phyloP scores from a whole-genome alignment of 2,113 vertebrate genomes.

The Pungitius pungitius region DNA sequence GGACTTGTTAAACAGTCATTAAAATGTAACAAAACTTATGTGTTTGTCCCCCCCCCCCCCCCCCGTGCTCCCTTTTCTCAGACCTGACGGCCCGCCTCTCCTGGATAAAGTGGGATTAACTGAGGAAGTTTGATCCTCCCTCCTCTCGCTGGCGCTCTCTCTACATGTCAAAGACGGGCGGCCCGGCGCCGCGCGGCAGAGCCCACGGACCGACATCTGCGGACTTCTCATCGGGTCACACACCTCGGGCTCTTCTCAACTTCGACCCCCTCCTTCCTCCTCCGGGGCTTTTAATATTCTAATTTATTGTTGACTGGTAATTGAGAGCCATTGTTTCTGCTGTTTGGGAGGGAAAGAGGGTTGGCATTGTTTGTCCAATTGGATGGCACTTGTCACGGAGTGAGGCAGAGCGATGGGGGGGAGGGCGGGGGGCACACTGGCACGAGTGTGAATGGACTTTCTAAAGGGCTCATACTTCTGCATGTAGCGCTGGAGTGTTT shows the following conservation, averaged over 20 bases:
- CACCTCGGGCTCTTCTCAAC: conserved; percentile 63
- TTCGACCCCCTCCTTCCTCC: conserved; percentile 38
- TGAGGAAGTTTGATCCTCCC: conserved; percentile 25
- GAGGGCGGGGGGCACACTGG: conserved; percentile 53
- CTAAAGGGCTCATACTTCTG: conserved; percentile 63
- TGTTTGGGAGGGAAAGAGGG: conserved; percentile 38
- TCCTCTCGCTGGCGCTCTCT: conserved; percentile 18
- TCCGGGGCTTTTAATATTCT: conserved; percentile 77
- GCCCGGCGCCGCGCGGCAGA: conserved; percentile 30
- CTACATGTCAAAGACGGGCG: conserved; percentile 53
- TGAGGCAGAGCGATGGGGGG: conserved; percentile 6
- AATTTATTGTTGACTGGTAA: conserved; percentile 73
- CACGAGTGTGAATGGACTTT: conserved; percentile 61
- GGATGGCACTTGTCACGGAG: conserved; percentile 64
- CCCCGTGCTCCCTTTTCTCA: conserved; percentile 52
- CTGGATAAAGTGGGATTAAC: conserved; percentile 89
- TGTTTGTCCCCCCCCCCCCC: conserved; percentile 54
- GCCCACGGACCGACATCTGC: conserved; percentile 73
- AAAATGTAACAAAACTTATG: conserved; percentile 73
- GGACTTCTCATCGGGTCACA: conserved; percentile 78
- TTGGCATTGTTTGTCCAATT: conserved; percentile 58
- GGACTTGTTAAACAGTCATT: conserved; percentile 72
- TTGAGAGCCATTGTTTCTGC: conserved; percentile 72
- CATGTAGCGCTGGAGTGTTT: conserved; percentile 65
- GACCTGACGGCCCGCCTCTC: conserved; percentile 88